Percentiles rank a stretch among this genome's conserved stretches.
phyloP scores from a whole-genome alignment of 2,113 vertebrate genomes.

The Glaucidium brasilianum region DNA sequence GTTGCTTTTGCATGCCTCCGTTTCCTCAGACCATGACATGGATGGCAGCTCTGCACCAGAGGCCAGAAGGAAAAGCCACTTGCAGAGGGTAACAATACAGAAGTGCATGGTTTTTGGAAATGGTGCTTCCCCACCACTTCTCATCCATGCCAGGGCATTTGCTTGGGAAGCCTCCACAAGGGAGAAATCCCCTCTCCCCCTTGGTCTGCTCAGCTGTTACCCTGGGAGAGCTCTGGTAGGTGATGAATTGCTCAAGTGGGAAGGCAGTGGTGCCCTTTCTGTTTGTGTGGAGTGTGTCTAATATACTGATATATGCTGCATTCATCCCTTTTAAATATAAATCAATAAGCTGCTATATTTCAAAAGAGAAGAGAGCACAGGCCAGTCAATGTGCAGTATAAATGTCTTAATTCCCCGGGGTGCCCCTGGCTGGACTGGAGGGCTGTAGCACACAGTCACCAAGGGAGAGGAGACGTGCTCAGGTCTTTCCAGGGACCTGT shows the following conservation, averaged over 20 bases:
- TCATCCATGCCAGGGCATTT: fast-evolving
- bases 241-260: conserved; percentile 36
- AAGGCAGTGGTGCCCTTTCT: conserved; percentile 39
- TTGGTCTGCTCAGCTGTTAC: not conserved
- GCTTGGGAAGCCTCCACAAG: not conserved
- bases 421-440: not conserved
- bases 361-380: not conserved
- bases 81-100: not conserved
- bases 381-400: not conserved
- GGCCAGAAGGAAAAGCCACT: not conserved
- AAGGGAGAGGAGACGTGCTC: not conserved
- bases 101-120: fast-evolving
- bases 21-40: fast-evolving
- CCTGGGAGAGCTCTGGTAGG: not conserved
- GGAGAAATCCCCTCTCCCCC: not conserved
- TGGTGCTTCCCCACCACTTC: not conserved
- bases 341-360: conserved; percentile 61
- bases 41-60: not conserved
- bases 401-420: conserved; percentile 37
- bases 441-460: not conserved
- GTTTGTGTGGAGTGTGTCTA: conserved; percentile 54
- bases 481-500: not conserved
- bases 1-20: not conserved
- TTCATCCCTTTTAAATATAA: conserved; percentile 61
- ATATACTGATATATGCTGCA: conserved; percentile 62